Conservation (phyloP, 2,888 invertebrate species). For the Scaptomyza tumidula region DNA sequence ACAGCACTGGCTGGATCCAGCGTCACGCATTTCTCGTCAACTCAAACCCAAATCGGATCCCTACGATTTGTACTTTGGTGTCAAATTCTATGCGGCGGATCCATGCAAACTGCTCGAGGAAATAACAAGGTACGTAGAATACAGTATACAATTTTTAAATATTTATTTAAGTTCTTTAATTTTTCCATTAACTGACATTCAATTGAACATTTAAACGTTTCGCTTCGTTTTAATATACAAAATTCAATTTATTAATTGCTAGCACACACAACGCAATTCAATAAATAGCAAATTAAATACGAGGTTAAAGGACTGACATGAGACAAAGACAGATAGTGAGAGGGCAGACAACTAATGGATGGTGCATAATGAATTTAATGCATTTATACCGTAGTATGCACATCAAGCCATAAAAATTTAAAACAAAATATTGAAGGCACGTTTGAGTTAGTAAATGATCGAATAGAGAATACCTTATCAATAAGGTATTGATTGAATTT, state of each 20-base stretch:
- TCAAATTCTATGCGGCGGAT: slow-evolving; percentile 98
- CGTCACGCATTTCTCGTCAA: slow-evolving; percentile 94
- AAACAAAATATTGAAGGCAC: neutral
- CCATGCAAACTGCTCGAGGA: slow-evolving; percentile 98
- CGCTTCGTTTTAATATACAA: slow-evolving; percentile 58
- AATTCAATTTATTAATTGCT: slow-evolving; percentile 74
- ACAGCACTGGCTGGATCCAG: slow-evolving; percentile 97
- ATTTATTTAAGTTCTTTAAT: slow-evolving; percentile 1
- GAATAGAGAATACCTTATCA: slow-evolving; percentile 5
- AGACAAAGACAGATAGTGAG: neutral
- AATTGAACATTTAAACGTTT: slow-evolving; percentile 30
- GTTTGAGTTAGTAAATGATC: neutral
- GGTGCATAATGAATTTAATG: slow-evolving; percentile 68
- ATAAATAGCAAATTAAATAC: slow-evolving; percentile 68
- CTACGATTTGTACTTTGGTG: slow-evolving; percentile 97
- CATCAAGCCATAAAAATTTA: slow-evolving; percentile 60
- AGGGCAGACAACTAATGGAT: slow-evolving; percentile 67
- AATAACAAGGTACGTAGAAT: slow-evolving; percentile 91
- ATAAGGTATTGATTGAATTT: no score
- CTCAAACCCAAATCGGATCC: slow-evolving; percentile 90
- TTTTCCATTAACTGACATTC: slow-evolving; percentile 2
- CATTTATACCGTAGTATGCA: slow-evolving; percentile 54
- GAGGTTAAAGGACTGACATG: slow-evolving; percentile 10
- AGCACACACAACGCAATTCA: slow-evolving; percentile 55
- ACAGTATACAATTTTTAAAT: neutral